Percentiles rank a stretch among this genome's conserved stretches.
phyloP scores from a whole-genome alignment of 1,140 invertebrate genomes.

The Neelides sp. region DNA sequence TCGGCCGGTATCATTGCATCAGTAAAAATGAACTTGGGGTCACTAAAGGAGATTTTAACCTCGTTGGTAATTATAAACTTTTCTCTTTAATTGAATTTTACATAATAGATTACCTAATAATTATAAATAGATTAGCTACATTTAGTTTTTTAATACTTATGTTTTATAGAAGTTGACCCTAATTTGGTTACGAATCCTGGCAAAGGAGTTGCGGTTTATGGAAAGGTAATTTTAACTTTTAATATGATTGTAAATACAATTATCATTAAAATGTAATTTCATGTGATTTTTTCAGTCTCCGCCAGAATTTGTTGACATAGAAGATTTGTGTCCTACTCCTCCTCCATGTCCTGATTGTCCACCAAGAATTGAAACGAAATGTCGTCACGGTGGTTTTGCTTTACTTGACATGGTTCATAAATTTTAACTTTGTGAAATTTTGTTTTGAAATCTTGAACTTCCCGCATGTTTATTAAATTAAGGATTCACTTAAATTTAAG shows the following conservation, averaged over 20 bases:
- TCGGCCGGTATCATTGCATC: conserved; percentile 63
- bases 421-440: neutral
- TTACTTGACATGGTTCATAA: conserved; percentile 15
- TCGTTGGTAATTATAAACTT: conserved; percentile 48
- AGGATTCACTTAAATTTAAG: conserved; percentile 35
- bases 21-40: conserved; percentile 65
- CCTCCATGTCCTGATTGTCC: conserved; percentile 32
- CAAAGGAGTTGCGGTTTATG: conserved; percentile 35
- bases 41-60: conserved; percentile 58
- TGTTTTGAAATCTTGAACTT: neutral
- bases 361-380: conserved; percentile 24
- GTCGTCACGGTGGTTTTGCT: conserved; percentile 24
- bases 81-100: neutral
- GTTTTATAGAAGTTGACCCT: conserved; percentile 39
- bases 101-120: neutral
- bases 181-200: conserved; percentile 36
- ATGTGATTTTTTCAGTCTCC: conserved; percentile 27
- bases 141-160: conserved; percentile 1
- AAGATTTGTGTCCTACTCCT: conserved; percentile 50
- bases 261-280: neutral
- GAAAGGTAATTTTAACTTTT: conserved; percentile 31
- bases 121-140: conserved; percentile 1
- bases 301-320: conserved; percentile 39
- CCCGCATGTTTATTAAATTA: neutral
- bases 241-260: neutral